These are phyloP conservation scores for Diaperis boleti DNA, from an alignment of 2,888 invertebrate genomes.

Conservation along the genomic window DNA sequence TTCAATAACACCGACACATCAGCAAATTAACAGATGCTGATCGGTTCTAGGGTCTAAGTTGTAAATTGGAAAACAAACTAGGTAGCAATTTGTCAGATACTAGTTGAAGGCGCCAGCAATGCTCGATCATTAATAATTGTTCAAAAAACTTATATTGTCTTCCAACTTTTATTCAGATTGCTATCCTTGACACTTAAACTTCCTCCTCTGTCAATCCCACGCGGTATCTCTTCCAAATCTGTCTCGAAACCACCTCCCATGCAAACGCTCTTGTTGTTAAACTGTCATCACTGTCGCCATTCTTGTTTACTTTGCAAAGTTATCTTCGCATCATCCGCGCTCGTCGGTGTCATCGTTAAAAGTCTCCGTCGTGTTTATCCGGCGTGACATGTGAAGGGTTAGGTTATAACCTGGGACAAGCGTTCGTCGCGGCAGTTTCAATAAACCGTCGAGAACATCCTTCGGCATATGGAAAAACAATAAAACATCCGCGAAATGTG, in stretches of 20 bases:
- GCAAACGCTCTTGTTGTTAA: conserved; percentile 2
- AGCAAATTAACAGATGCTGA: no score
- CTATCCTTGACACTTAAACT: no score
- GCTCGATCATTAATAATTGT: no score
- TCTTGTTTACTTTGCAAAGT: conserved; percentile 25
- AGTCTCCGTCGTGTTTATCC: conserved; percentile 20
- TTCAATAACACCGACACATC: no score
- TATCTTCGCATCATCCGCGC: conserved; percentile 5
- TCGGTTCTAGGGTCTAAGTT: no score
- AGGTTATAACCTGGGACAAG: conserved; percentile 19
- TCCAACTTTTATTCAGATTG: no score
- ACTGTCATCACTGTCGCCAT: conserved; percentile 13
- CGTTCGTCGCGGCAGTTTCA: conserved; percentile 27
- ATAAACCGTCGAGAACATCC: conserved; percentile 26
- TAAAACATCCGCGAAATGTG: conserved; percentile 42
- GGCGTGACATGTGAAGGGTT: conserved; percentile 15
- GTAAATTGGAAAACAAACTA: no score
- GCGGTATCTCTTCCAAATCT: neutral
- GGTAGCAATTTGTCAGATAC: no score
- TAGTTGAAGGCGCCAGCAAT: no score
- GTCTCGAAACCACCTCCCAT: neutral
- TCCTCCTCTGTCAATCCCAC: no score
- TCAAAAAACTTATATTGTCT: no score
- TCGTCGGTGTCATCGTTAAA: conserved; percentile 33
- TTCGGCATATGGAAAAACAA: conserved; percentile 26